Base-by-base conservation (phyloP, 2,113 vertebrate genomes). In the Oxyura jamaicensis region DNA sequence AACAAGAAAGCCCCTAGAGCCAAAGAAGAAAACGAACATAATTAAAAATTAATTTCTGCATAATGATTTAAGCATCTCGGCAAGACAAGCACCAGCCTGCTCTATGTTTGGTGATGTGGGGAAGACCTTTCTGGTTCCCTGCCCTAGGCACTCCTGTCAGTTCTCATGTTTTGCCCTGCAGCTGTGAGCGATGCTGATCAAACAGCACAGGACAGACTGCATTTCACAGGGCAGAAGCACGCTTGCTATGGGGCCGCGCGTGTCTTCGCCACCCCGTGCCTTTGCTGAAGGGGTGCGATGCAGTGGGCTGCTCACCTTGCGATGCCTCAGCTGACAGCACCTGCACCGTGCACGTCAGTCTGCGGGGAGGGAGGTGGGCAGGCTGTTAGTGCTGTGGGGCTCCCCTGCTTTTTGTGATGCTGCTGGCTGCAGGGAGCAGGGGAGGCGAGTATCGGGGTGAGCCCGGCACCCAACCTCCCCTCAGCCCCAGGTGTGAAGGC, bases 111-210 rank as follows among this genome's bases (percentile, higher is more conserved):
- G 53, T 22, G 26, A 56, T 18, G 56, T 85, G 63, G 65, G 82
- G 59, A 77, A 96, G 92, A 97, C 69, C 95, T 55, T 97, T 94
- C 60, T 88, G 87, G 85, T 71, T 97, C 87, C 68, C 92, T 92
- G 90, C 90, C 86, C 80, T 80, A 67, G 58, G 83, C 75, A 94
- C 52, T 87, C 91, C 41, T 92, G 91, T 96, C 95, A 95, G 75
- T 92, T 98, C 97, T 92, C 96, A 13, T 94, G 75, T 92, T 93
- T 73, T 93, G 92, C 83, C 35, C 53, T 8, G 2, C n/a, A 88
- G 89, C 88, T 94, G 83, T 59, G 55, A 95, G 89, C 36, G 69
- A 35, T 53, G 81, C n/a, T 53, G 96, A 86, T 77, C 59, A 83
- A 97, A 94, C 91, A 88, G 91, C 76, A 72, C 71, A 92, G 79